Percentiles rank a stretch among this genome's conserved stretches.
phyloP scores from a whole-genome alignment of 2,888 invertebrate species.

The Mystacides longicornis region DNA sequence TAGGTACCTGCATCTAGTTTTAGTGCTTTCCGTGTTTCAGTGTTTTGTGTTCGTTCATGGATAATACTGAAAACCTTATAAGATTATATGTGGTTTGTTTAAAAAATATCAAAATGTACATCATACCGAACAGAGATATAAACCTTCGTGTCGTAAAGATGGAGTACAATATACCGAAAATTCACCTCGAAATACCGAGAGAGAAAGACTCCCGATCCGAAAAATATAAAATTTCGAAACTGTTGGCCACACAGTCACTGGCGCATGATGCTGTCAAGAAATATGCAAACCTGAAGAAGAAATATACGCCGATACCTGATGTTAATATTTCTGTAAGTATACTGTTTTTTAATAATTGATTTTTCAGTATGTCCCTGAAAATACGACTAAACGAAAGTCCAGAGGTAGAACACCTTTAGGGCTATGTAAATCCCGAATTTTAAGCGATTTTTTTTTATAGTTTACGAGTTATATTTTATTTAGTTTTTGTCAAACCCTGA shows the following conservation, averaged over 20 bases:
- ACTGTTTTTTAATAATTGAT: no score
- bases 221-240: background rate
- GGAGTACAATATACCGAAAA: slow-evolving; percentile 21
- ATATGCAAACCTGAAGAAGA: background rate
- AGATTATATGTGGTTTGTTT: no score
- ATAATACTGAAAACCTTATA: no score
- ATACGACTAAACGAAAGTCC: no score
- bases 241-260: background rate
- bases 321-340: background rate
- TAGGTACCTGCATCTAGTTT: no score
- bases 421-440: no score
- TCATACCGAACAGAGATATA: slow-evolving; percentile 15
- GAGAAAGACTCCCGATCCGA: background rate
- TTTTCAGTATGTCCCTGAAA: background rate
- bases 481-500: no score
- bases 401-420: no score
- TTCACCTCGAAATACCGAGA: slow-evolving; percentile 9
- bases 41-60: no score
- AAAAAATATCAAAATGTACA: background rate
- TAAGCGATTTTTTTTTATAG: no score
- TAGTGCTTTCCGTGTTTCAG: no score
- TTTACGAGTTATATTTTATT: no score
- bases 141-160: slow-evolving; percentile 22
- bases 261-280: background rate
- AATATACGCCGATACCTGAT: background rate